Percentiles rank a stretch among this genome's conserved stretches.
Conservation (phyloP, 2,888 invertebrate species). For the Oscheius sp. region DNA sequence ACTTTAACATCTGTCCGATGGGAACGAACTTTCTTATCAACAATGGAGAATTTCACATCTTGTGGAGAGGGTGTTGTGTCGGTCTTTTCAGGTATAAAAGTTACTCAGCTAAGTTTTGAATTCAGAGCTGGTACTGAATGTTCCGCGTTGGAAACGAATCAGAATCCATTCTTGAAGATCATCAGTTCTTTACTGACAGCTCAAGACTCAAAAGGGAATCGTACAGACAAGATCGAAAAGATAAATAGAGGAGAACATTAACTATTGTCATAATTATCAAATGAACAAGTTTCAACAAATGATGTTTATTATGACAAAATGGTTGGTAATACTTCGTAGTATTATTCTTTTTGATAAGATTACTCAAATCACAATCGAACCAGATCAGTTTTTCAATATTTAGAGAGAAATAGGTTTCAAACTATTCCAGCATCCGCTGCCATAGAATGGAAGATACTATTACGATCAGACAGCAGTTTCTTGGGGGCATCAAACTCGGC, state of each 20-base stretch:
- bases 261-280: slow-evolving; percentile 14
- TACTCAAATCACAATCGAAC: slow-evolving; percentile 25
- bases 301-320: slow-evolving; percentile 26
- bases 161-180: slow-evolving; percentile 61
- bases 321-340: slow-evolving; percentile 31
- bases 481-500: slow-evolving; percentile 61
- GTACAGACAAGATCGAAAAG: slow-evolving; percentile 42
- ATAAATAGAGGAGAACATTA: slow-evolving; percentile 49
- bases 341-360: slow-evolving; percentile 4
- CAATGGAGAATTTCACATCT: slow-evolving; percentile 70
- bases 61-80: slow-evolving; percentile 72
- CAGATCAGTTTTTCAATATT: slow-evolving; percentile 20
- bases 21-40: slow-evolving; percentile 71
- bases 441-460: slow-evolving; percentile 60
- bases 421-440: slow-evolving; percentile 52
- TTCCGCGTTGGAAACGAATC: slow-evolving; percentile 59
- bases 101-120: background rate
- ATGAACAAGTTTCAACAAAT: background rate
- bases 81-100: slow-evolving; percentile 60
- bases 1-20: slow-evolving; percentile 67
- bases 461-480: slow-evolving; percentile 47
- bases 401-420: background rate
- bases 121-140: slow-evolving; percentile 56
- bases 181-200: slow-evolving; percentile 50
- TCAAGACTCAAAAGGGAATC: slow-evolving; percentile 51